Conservation (phyloP, 2,797 vertebrate genomes). For the Melanotaenia parkinsoni region DNA sequence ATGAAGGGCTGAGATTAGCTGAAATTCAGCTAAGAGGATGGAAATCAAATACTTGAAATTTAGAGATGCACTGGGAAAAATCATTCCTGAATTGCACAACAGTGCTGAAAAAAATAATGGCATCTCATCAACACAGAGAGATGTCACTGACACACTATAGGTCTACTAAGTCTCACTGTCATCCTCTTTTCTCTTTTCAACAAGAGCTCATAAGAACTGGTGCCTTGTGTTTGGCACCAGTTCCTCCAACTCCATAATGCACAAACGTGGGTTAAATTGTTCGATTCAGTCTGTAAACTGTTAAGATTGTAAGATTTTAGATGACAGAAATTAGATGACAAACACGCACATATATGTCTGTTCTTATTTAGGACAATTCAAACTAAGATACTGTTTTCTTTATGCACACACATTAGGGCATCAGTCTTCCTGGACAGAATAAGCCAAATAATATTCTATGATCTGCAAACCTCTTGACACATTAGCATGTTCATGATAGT, state of each 20-base stretch:
- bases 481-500: neutral
- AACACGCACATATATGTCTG: neutral
- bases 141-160: neutral
- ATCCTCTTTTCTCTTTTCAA: neutral
- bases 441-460: neutral
- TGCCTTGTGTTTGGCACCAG: too few species aligned
- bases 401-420: too few species aligned
- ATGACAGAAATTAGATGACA: neutral
- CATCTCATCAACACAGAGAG: too few species aligned
- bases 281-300: neutral
- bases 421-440: neutral
- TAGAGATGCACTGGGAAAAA: slow-evolving; percentile 43
- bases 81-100: neutral
- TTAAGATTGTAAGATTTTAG: neutral
- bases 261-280: neutral
- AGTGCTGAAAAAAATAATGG: neutral
- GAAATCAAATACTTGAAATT: slow-evolving; percentile 16
- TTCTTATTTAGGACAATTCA: neutral
- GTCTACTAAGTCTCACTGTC: neutral
- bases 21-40: slow-evolving; percentile 25
- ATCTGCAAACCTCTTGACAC: neutral
- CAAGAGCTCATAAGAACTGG: neutral
- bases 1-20: slow-evolving; percentile 13
- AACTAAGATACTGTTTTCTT: neutral
- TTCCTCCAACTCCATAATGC: neutral